Base-by-base conservation (phyloP, 2,113 vertebrate species). In the Neogale vison region DNA sequence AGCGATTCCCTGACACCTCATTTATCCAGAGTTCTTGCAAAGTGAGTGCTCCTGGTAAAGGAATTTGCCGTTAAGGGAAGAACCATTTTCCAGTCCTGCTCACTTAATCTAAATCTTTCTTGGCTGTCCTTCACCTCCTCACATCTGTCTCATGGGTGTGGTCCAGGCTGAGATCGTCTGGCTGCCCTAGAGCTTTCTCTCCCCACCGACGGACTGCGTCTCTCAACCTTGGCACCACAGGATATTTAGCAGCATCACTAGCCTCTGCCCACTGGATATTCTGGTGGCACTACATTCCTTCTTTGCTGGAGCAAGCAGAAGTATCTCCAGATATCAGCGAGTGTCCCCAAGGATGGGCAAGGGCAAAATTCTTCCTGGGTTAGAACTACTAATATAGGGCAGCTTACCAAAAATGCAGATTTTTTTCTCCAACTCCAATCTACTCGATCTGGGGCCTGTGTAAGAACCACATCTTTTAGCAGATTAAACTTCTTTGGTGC, bases 61-160 rank as follows among this genome's bases (percentile, higher is more conserved):
- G 36, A 36, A 85, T 82, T 92, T 76, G 88, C 3, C 20, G 6
- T 77, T 77, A 67, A 91, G 50, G 59, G 17, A 91, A 92, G 34
- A 94, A 24, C 6, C 23, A 34, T 13, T 71, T 72, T 87, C 23
- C 36, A 86, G 7, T 69, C 7, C 6, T 92, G 6, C 9, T 23
- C 7, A 55, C 88, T 79, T 74, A 85, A 39, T 69, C 55, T 31
- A 31, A 36, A 18, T 76, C 31, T 79, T n/a, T 67, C 20, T 34
- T 67, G n/a, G 1, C 47, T 47, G 20, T 26, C 39, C 14, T 55
- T n/a, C 3, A 18, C 9, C 31, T 63, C 7, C 1, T 17, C 6
- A 10, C 31, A 1, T 63, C 45, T 93, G 18, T 71, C 36, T 36
- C 8, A 23, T 17, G 65, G 23, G 5, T 7, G 5, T 34, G 24